Evolutionary conservation across 1,140 invertebrate genomes (phyloP).

Genomic region (Dufourea novaeangliae): DNA sequence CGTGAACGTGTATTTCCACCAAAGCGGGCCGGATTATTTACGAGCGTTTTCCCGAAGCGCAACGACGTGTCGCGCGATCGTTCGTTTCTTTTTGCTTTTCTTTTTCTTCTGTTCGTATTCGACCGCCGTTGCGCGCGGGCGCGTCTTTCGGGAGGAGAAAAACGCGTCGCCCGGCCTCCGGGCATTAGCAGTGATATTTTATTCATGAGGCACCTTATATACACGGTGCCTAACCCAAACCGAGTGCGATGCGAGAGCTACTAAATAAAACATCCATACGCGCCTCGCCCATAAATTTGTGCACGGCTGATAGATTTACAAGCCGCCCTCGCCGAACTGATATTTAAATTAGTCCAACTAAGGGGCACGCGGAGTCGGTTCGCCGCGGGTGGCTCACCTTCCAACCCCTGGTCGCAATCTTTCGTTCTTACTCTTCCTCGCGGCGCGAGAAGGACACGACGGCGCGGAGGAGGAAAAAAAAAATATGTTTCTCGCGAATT

Average conservation of each 20-base stretch:
- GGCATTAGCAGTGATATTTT: slow-evolving; percentile 81
- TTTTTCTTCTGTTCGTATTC: slow-evolving; percentile 34
- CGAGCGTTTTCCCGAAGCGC: slow-evolving; percentile 70
- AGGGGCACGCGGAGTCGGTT: slow-evolving; percentile 65
- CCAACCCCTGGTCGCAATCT: slow-evolving; percentile 21
- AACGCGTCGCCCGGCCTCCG: slow-evolving; percentile 77
- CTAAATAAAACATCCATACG: slow-evolving; percentile 81
- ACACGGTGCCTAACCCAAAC: slow-evolving; percentile 73
- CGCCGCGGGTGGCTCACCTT: slow-evolving; percentile 68
- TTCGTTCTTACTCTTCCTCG: slow-evolving; percentile 29
- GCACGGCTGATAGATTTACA: slow-evolving; percentile 81
- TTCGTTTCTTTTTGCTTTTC: slow-evolving; percentile 60
- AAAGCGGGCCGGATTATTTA: slow-evolving; percentile 71
- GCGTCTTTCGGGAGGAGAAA: slow-evolving; percentile 75
- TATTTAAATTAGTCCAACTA: slow-evolving; percentile 82
- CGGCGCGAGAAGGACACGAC: neutral
- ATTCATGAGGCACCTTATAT: slow-evolving; percentile 81
- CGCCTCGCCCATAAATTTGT: slow-evolving; percentile 79
- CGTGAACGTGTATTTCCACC: slow-evolving; percentile 47
- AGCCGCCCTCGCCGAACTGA: slow-evolving; percentile 79
- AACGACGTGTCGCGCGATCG: slow-evolving; percentile 70
- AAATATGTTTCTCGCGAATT: slow-evolving; percentile 50
- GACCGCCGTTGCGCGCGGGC: slow-evolving; percentile 46
- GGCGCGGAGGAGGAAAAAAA: slow-evolving; percentile 21
- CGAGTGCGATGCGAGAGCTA: slow-evolving; percentile 74